Evolutionary conservation across 2,797 vertebrate genomes (phyloP).

Genomic region (Paramormyrops hopkinsi): DNA sequence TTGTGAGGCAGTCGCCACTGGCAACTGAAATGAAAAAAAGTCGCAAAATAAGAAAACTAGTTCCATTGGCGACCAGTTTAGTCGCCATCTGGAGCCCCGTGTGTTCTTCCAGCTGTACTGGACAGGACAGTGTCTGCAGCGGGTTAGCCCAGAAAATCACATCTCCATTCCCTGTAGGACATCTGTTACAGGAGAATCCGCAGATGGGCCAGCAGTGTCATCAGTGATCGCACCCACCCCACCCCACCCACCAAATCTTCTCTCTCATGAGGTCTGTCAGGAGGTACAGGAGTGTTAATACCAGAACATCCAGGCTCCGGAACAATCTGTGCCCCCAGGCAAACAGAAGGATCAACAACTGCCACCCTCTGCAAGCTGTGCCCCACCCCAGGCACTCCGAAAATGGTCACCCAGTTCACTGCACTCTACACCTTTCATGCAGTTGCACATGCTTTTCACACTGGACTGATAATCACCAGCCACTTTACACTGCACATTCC

Average conservation of each 20-base stretch:
- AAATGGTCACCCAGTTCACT: not conserved
- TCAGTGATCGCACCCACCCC: not conserved
- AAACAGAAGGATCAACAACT: not conserved
- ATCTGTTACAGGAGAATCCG: not conserved
- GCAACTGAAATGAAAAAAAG: too few species aligned
- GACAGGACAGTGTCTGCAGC: not conserved
- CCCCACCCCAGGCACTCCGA: not conserved
- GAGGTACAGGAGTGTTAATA: not conserved
- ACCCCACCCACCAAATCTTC: not conserved
- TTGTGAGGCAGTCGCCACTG: too few species aligned
- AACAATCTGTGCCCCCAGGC: not conserved
- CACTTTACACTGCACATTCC: not conserved
- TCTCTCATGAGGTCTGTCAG: not conserved
- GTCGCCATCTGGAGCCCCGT: not conserved
- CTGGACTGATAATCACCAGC: not conserved
- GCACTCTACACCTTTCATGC: not conserved
- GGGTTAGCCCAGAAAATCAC: not conserved
- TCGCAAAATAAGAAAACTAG: not conserved
- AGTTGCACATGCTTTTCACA: not conserved
- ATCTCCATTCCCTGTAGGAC: not conserved
- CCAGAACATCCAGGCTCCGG: not conserved
- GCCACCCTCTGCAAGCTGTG: not conserved
- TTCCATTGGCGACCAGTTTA: not conserved
- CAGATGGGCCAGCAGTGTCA: not conserved
- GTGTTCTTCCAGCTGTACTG: not conserved